Evolutionary conservation across 1,140 invertebrate species (phyloP).

Genomic region (Notospermus geniculatus): DNA sequence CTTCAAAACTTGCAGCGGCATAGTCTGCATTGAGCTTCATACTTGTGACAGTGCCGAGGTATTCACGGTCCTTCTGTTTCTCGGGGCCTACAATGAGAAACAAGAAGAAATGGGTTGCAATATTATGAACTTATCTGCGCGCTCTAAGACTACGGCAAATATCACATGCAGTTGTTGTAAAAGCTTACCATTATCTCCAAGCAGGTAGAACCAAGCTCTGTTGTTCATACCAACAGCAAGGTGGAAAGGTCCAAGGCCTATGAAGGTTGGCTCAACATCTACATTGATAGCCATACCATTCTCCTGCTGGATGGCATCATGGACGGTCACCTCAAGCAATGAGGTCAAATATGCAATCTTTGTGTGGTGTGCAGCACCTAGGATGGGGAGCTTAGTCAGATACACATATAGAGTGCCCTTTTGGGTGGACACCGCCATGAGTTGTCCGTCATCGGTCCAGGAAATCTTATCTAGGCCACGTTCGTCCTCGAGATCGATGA

Average conservation of each 20-base stretch:
- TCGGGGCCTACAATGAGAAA: constrained; percentile 49
- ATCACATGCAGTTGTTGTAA: too few relatives aligned
- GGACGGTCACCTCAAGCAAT: constrained; percentile 73
- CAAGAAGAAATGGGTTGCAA: too few relatives aligned
- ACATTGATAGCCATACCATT: constrained; percentile 57
- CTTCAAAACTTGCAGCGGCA: constrained; percentile 80
- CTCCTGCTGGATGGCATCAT: constrained; percentile 53
- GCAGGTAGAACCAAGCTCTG: constrained; percentile 81
- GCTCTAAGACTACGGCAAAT: too few relatives aligned
- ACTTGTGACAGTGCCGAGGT: constrained; percentile 75
- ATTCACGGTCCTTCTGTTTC: constrained; percentile 72
- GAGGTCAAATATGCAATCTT: constrained; percentile 85
- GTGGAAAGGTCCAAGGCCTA: constrained; percentile 84
- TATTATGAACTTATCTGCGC: too few relatives aligned
- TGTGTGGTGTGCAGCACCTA: constrained; percentile 72
- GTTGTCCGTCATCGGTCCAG: constrained; percentile 91
- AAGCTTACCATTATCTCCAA: constrained; percentile 50
- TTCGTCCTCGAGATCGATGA: constrained; percentile 77
- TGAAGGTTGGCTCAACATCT: constrained; percentile 84
- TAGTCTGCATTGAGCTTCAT: constrained; percentile 78
- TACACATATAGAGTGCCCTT: constrained; percentile 78
- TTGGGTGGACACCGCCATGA: constrained; percentile 77
- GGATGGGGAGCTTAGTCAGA: constrained; percentile 80
- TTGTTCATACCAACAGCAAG: constrained; percentile 89
- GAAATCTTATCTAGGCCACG: constrained; percentile 64